Evolutionary conservation across 2,888 invertebrate species (phyloP), one percentile per base, ranked within the genome.

Genomic region (Dolichomitus sp.): DNA sequence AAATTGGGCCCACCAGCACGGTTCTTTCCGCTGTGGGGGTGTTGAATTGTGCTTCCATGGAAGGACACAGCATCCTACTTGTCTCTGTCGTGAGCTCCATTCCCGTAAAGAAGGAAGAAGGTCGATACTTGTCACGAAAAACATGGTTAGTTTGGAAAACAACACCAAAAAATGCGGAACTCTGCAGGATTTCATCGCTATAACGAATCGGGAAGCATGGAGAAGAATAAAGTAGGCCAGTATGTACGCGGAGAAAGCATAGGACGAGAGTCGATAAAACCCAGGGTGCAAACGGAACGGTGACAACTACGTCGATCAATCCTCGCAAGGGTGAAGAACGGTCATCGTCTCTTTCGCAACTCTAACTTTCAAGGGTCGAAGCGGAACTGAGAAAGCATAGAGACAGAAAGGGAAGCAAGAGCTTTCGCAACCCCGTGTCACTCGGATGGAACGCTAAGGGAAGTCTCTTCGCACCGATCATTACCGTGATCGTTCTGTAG

Each of bases 271-370:
- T 57, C 57, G 76, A 78, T 77, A 73, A 73, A 79, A 69, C 33
- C 50, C 52, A 27, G 11, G 45, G 75, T 61, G 61, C 59, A 69
- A 70, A 70, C 37, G 66, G 48, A 80, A 68, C 23, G 61, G 61
- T 66, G 74, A 73, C 68, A 63, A 84, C 83, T 54, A 12, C 75
- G 72, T 76, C 76, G 75, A 80, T 83, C 80, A 76, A 83, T 80
- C 48, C 48, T 73, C 17, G 54, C 19, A 48, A 59, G 70, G 75
- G 72, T 76, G 73, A 76, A 50, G 75, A 75, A 72, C 33, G 75
- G 37, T 54, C 45, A 33, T 72, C 68, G 70, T 70, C 57, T 48
- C 63, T 48, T 52, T 17, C 37, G 52, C 40, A 37, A 19, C 52
- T 54, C 59, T 73, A 73, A 69, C 69, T 82, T 73, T 45, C 65